Conservation (phyloP, 2,797 vertebrate genomes). For the Pangasius sanitwongsei region DNA sequence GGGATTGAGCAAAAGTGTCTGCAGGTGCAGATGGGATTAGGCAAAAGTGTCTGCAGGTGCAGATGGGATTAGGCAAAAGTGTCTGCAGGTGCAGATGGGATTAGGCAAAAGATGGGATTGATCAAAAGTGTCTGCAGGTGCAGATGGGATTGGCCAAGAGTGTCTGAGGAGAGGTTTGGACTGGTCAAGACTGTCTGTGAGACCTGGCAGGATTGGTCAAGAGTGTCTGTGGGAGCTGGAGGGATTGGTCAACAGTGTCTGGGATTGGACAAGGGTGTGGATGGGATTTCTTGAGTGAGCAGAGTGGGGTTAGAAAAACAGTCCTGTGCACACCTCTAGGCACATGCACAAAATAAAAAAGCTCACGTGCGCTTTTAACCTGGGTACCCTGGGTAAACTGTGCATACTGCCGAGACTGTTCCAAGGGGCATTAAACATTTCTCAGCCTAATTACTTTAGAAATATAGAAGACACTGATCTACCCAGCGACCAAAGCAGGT, state of each 20-base stretch:
- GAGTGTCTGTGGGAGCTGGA: neutral
- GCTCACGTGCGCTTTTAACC: neutral
- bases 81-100: neutral
- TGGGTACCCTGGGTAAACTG: neutral
- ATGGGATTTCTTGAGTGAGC: neutral
- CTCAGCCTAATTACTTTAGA: neutral
- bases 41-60: neutral
- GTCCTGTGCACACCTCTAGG: neutral
- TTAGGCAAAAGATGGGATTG: neutral
- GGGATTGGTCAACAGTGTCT: neutral
- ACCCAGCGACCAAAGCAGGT: neutral
- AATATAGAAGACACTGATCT: neutral
- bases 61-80: neutral
- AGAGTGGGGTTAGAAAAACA: neutral
- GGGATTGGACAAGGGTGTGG: neutral
- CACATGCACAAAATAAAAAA: neutral
- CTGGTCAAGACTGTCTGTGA: neutral
- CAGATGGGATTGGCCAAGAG: neutral
- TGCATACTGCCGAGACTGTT: neutral
- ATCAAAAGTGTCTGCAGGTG: neutral
- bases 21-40: neutral
- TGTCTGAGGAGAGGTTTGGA: neutral
- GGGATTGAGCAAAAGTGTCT: neutral
- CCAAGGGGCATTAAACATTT: neutral
- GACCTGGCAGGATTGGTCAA: neutral